phyloP scores from a whole-genome alignment of 2,113 vertebrate genomes.

The Rhynchomys soricoides region DNA sequence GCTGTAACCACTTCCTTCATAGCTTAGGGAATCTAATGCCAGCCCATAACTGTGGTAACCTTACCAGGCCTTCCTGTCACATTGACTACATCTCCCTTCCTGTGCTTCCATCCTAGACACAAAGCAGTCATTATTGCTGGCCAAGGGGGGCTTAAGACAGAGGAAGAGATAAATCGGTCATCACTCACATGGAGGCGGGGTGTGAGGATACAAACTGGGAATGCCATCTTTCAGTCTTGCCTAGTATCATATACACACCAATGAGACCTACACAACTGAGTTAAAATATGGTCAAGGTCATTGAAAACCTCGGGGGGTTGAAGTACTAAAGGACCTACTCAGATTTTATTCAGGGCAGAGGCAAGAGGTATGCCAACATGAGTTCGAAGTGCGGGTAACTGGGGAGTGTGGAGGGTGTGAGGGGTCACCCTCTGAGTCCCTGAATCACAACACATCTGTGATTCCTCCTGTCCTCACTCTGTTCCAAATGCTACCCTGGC shows the following conservation, averaged over 20 bases:
- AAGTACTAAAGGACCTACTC: neutral
- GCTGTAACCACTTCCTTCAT: neutral
- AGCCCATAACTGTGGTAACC: neutral
- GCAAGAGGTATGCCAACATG: neutral
- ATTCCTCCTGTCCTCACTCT: neutral
- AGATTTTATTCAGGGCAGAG: neutral
- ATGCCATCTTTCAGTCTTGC: neutral
- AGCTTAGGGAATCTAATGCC: neutral
- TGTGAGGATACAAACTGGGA: neutral
- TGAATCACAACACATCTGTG: neutral
- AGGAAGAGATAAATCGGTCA: neutral
- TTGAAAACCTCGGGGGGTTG: neutral
- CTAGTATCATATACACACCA: neutral
- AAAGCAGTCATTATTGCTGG: neutral
- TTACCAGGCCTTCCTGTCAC: neutral
- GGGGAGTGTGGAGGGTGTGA: neutral
- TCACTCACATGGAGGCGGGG: accelerated
- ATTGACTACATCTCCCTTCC: neutral
- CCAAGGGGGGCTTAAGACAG: neutral
- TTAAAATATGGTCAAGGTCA: neutral
- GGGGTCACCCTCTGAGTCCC: accelerated
- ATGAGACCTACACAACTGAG: neutral
- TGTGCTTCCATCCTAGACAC: neutral
- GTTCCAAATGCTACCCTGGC: neutral
- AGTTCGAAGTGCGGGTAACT: neutral